Evolutionary conservation across 2,113 vertebrate genomes (phyloP), one percentile per base, ranked within the genome.

Genomic region (Coryphaenoides rupestris): DNA sequence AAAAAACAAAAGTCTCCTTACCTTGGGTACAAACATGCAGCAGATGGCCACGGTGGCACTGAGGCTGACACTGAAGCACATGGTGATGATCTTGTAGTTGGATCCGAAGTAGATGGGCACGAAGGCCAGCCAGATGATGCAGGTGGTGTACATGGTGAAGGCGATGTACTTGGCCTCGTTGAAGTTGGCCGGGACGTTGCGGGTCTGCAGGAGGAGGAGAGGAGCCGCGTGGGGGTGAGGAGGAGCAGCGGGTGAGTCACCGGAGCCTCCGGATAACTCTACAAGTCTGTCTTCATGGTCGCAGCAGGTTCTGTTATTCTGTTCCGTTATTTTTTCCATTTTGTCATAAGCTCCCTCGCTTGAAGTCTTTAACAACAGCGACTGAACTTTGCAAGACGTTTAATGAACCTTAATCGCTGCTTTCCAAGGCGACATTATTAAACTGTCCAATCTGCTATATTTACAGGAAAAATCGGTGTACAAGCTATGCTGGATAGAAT

Each of bases 71-170:
- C 95, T 98, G 91, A 99, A 99, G 83, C 96, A 99, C 93, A 96
- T 99, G 67, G 96, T 99, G 89, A 99, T 96, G 75, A 98, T 98
- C 89, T 99, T 99, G 90, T 99, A 99, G 89, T 99, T 98, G 85
- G 96, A 99, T 77, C 97, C 97, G 62, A 99, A 99, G 92, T 99
- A 99, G 84, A 99, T 99, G 67, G 97, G 97, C 65, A 98, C 97
- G 17, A 99, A 99, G 60, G 97, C 97, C 86, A 99, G 89, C 97
- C 97, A 99, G 74, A 98, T 98, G 66, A 99, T 98, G 82, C 97
- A 99, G 73, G 97, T 99, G 74, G 97, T 99, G 56, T 99, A 99
- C 97, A 99, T 99, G 17, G 97, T 99, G 69, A 99, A 99, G 76
- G 97, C 97, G 21, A 99, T 98, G 72, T 99, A 98, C 76, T 98